A percentile compares a stretch with the other conserved stretches of the same genome.
These are phyloP conservation scores for Caradrina kadenii DNA, from an alignment of 2,888 invertebrate species.

Conservation along the genomic window DNA sequence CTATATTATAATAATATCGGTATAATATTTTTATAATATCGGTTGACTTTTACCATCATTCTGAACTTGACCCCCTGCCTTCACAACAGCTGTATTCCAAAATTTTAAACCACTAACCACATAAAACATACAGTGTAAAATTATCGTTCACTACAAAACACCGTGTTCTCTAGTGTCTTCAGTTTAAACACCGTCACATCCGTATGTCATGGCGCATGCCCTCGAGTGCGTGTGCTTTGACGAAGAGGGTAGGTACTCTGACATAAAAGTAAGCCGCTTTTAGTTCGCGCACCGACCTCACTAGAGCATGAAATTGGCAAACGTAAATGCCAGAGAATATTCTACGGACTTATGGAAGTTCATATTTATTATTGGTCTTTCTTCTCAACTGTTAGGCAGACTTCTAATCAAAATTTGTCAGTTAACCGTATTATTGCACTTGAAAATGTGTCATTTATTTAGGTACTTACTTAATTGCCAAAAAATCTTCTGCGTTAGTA, in stretches of 20 bases:
- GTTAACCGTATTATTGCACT: too few species aligned
- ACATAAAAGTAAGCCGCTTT: slow-evolving; percentile 58
- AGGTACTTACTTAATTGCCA: too few species aligned
- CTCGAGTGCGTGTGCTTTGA: slow-evolving; percentile 61
- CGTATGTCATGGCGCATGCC: slow-evolving; percentile 42
- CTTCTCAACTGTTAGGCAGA: too few species aligned
- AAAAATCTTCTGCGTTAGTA: too few species aligned
- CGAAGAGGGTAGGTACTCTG: slow-evolving; percentile 56
- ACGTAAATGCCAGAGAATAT: slow-evolving; percentile 38
- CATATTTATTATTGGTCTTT: not conserved
- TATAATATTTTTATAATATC: too few species aligned
- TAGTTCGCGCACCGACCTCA: slow-evolving; percentile 57
- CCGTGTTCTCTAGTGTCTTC: slow-evolving; percentile 27
- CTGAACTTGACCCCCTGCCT: not conserved
- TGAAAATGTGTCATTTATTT: too few species aligned
- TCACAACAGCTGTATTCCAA: not conserved
- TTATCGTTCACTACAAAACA: slow-evolving; percentile 13
- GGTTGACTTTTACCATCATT: not conserved
- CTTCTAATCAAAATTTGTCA: too few species aligned
- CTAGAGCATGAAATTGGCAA: slow-evolving; percentile 61
- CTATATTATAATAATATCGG: too few species aligned
- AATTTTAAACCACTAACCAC: not conserved
- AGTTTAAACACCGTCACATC: slow-evolving; percentile 48
- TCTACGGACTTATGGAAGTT: not conserved
- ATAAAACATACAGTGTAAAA: not conserved